Base-by-base conservation (phyloP, 2,113 vertebrate genomes). In the Nothocercus nigrocapillus region DNA sequence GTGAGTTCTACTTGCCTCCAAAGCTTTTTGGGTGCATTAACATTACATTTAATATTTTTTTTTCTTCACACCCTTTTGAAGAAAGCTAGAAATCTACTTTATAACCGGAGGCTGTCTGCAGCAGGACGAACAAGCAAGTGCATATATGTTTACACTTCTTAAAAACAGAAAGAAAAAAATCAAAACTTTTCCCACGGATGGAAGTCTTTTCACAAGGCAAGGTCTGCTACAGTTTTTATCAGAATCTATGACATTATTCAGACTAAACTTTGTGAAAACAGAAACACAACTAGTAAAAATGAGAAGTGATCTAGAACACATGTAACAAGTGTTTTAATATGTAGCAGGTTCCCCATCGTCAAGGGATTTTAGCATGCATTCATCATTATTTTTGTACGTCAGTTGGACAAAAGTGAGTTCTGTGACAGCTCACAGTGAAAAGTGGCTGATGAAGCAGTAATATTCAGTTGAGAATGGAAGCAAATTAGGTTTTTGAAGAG, bases 71-170 rank as follows among this genome's bases (percentile, higher is more conserved):
- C 4, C 19, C 0, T 66, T 79, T 69, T 40, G 25, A 30, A 18
- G 20, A 49, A 21, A 49, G 7, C 7, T 45, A 73, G 45, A 89
- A 34, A 64, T 19, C 61, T 47, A 20, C 13, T 66, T 91, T 56
- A 82, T 24, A 45, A 36, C 5, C 49, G 11, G 18, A 32, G 54
- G 13, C 36, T 87, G 22, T 77, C 45, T 91, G 53, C 70, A 93
- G 59, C 24, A 59, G 77, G 54, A 17, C 36, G 82, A 84, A 69
- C 0, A 0, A 51, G 32, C 2, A 69, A 69, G 14, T 7, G n/a
- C n/a, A 7, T 28, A 81, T 51, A 80, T 24, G 25, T 63, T 66
- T 69, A 62, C 20, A 47, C 38, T 58, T 47, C 15, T 62, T 62
- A 34, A 89, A 85, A 67, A 12, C 85, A 54, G 34, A 45, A 69